Evolutionary conservation across 2,888 invertebrate genomes (phyloP), one percentile per base, ranked within the genome.

Genomic region (Taphrorychus bicolor): DNA sequence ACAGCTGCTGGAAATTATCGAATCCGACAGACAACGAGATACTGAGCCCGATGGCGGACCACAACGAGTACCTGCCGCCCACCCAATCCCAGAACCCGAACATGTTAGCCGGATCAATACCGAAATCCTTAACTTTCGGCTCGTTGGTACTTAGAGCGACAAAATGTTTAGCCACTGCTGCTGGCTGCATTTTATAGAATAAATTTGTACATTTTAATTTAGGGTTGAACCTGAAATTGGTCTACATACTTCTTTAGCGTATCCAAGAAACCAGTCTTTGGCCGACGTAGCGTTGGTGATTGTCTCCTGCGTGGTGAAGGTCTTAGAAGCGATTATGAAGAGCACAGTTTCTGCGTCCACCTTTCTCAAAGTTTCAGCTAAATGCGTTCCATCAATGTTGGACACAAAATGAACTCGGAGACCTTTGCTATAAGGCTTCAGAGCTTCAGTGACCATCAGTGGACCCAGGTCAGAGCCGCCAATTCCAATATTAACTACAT

Each of bases 11-110:
- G 85, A 98, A 99, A 84, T 98, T 97, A 59, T 97, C 95, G 83
- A 90, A 97, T 69, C 98, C 99, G 81, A 99, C 89, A 76, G 93
- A 89, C 41, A 98, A 85, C 3, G 93, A 93, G 81, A 99, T 98
- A 2, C 98, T 97, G 17, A 99, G 85, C 40, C 99, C 99, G 83
- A 99, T 99, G 2, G 99, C 99, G 0, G 98, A 99, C 99, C 99
- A 99, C 7, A 99, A 85, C 0, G 98, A 99, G 79, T 88, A 95
- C 78, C 99, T 91, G 74, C 99, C 99, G 32, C 99, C 99, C 49
- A 99, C 99, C 98, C 98, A 99, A 84, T 99, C 99, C 98, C 99
- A 99, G 84, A 99, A 99, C 18, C 93, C 98, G 84, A 99, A 99
- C 97, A 99, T 98, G 81, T 99, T 99, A 74, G 91, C 91, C 72